Evolutionary conservation across 2,888 invertebrate genomes (phyloP).

Genomic region (Nephrotoma appendiculata): DNA sequence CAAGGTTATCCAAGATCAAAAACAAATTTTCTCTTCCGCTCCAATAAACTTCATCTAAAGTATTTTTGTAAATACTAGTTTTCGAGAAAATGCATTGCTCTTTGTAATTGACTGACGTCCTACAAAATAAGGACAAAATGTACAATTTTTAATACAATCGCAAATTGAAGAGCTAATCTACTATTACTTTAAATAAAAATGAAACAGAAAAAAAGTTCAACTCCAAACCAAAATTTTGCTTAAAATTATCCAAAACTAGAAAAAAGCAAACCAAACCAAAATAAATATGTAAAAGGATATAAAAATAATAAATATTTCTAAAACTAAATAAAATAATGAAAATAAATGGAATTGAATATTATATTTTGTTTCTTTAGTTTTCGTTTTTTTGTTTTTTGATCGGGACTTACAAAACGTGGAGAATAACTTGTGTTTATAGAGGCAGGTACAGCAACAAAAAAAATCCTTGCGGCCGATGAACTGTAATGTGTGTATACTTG

Average conservation of each 20-base stretch:
- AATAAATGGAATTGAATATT: neutral
- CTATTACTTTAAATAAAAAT: neutral
- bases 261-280: constrained; percentile 5
- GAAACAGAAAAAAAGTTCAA: neutral
- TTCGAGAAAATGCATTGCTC: no score
- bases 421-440: constrained; percentile 7
- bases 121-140: neutral
- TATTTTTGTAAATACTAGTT: no score
- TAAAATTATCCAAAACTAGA: neutral
- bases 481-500: constrained; percentile 4
- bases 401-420: constrained; percentile 14
- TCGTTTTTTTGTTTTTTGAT: neutral
- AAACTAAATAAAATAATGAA: constrained; percentile 7
- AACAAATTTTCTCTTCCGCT: no score
- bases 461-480: constrained; percentile 5
- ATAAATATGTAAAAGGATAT: constrained; percentile 5
- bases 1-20: no score
- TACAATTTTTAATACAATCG: neutral
- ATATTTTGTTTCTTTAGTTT: neutral
- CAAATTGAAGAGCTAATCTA: neutral
- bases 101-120: neutral
- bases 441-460: neutral
- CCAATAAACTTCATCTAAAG: no score
- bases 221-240: neutral
- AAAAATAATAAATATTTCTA: constrained; percentile 3